Evolutionary conservation across 2,888 invertebrate genomes (phyloP), one percentile per base, ranked within the genome.

Genomic region (Polyommatus iphigenia): DNA sequence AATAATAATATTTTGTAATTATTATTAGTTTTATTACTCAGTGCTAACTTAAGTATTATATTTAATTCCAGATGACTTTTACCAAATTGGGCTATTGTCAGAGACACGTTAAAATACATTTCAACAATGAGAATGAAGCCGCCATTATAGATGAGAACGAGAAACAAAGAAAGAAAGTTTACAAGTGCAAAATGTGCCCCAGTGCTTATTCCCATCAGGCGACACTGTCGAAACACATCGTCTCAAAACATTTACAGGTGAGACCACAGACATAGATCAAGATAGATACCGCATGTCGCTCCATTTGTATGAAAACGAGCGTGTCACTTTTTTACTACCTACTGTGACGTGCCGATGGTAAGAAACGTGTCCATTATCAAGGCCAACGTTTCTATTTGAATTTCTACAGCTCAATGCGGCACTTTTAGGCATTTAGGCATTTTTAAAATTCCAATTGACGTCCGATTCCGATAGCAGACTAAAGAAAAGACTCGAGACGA

Each of bases 161-260:
- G 59, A 81, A 77, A 50, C 29, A 13, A 18, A 41, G 46, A 78
- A 79, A 46, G 71, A 76, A 32, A 59, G 80, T 46, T 77, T 81
- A 8, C 18, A 91, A 89, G 81, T 93, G 93, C 80, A 91, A 89
- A 82, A 91, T 93, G 90, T 94, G 94, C 79, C 82, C 89, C 0
- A 85, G 88, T 54, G 87, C 87, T 29, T 93, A 88, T 80, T 85
- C 86, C n/a, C 87, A 92, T 79, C 83, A 89, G 0, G 85, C 90
- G 7, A 87, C 91, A 57, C 85, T 93, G 1, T 87, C 91, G 0
- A 92, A 91, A 85, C 94, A 94, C 83, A 91, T 94, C 82, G 83
- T 91, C 15, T 83, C 86, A 77, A 87, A 84, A 76, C 94, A 93
- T 84, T 90, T 93, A 81, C 87, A 89, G 84, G 79, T 82, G 77